Percentiles rank a stretch among this genome's conserved stretches.
These are phyloP conservation scores for Elysia chlorotica DNA, from an alignment of 1,140 invertebrate species.

Conservation along the genomic window DNA sequence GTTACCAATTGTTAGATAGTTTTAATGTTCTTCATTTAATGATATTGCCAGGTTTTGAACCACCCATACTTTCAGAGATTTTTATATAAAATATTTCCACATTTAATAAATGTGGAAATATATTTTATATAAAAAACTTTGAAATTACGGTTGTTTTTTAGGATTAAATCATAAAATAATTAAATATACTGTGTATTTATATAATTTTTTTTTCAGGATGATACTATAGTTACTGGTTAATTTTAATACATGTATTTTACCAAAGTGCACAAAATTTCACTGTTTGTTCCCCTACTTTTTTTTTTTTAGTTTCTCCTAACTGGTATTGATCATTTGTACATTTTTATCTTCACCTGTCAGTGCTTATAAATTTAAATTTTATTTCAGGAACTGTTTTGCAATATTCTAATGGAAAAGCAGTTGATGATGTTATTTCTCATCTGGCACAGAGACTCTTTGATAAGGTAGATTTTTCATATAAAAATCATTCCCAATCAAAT, in stretches of 20 bases:
- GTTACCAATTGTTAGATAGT: no score
- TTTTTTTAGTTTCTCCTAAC: background rate
- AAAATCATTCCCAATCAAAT: no score
- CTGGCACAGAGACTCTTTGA: constrained; percentile 80
- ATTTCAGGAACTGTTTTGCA: constrained; percentile 66
- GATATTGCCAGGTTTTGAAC: no score
- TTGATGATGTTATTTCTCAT: constrained; percentile 70
- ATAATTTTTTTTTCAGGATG: background rate
- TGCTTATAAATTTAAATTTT: no score
- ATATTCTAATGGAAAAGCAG: constrained; percentile 68
- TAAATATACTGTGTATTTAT: background rate
- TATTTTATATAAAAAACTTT: background rate
- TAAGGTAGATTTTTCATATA: no score
- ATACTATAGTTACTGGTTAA: no score
- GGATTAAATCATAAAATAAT: no score
- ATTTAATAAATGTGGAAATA: background rate
- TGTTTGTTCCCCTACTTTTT: background rate
- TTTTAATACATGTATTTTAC: no score
- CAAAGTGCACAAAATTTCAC: background rate
- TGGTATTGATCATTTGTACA: background rate
- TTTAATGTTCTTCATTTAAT: no score
- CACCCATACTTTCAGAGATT: background rate
- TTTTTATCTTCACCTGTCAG: no score
- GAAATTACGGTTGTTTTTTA: no score
- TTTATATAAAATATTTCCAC: background rate